These are phyloP conservation scores for Tenrec ecaudatus DNA, from an alignment of 2,113 vertebrate genomes.

Conservation along the genomic window DNA sequence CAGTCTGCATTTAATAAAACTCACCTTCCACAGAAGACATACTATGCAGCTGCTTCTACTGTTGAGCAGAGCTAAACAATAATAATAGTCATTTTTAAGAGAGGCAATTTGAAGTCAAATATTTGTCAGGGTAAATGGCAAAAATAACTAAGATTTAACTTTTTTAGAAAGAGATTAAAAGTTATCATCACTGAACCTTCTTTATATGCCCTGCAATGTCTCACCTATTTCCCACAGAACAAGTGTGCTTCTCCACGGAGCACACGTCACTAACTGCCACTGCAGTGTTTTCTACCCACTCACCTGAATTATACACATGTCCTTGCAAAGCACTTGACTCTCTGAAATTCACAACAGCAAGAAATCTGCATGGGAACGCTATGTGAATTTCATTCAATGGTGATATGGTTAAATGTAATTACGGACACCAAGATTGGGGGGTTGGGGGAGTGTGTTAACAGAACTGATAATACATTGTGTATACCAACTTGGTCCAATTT, in stretches of 20 bases:
- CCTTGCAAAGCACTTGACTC: constrained; percentile 67
- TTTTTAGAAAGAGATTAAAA: constrained; percentile 59
- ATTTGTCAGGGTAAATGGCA: constrained; percentile 45
- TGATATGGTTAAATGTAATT: constrained; percentile 72
- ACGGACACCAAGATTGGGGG: neutral
- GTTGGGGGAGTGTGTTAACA: rapidly evolving
- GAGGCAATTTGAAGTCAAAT: neutral
- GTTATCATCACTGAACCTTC: constrained; percentile 35
- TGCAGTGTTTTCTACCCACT: constrained; percentile 23
- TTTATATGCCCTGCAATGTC: neutral
- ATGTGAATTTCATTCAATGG: constrained; percentile 66
- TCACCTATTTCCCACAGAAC: constrained; percentile 47
- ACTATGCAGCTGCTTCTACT: neutral
- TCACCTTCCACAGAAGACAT: neutral
- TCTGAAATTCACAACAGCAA: constrained; percentile 33
- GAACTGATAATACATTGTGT: constrained; percentile 41
- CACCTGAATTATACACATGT: constrained; percentile 22
- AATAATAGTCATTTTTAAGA: neutral
- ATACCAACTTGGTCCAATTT: constrained; percentile 60
- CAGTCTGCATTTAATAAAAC: constrained; percentile 36
- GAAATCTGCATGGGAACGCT: constrained; percentile 70
- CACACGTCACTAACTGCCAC: constrained; percentile 33
- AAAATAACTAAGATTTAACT: constrained; percentile 44
- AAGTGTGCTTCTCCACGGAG: constrained; percentile 20
- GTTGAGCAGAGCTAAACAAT: constrained; percentile 24